Base-by-base conservation (phyloP, 2,113 vertebrate genomes). In the Hypomesus transpacificus region DNA sequence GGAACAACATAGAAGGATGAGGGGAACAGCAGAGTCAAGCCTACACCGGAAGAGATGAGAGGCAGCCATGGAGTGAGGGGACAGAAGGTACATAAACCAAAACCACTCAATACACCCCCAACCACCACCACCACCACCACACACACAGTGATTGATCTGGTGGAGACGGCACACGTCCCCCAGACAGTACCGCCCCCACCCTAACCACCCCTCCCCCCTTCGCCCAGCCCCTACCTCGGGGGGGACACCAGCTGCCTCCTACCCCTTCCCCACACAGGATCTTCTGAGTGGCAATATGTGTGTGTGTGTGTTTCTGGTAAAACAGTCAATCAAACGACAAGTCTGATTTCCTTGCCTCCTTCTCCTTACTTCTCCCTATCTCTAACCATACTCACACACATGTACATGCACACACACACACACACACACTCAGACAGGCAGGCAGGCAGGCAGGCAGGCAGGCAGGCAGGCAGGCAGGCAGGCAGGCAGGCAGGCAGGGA, bases 131-230 rank as follows among this genome's bases (percentile, higher is more conserved):
- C 39, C 39, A 39, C 31, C 31, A 34, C 31, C 39, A 46, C 39
- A 46, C 39, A 46, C 39, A 46, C 39, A 46, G 39, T 46, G 20
- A 16, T 21, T 26, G 58, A 60, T 60, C 71, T n/a, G 46, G 60
- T 60, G 69, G 80, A 77, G 78, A 81, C 62, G 28, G 71, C 80
- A 70, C 68, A 85, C 66, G 66, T 81, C 83, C 76, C 80, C 71
- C 75, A 81, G 83, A 71, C 68, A 46, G 28, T 14, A 56, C 56
- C 39, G 4, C 58, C 39, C 31, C 57, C 18, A 21, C n/a, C 52
- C 21, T 2, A 54, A 31, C 57, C 18, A 28, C 34, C 24, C 18
- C 28, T 3, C 46, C 68, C n/a, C 28, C 34, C 26, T 20, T 13
- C 39, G 9, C 39, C 39, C 39, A 46, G 39, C 28, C 17, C 34